These are phyloP conservation scores for Brachionus plicatilis DNA, from an alignment of 1,140 invertebrate genomes.

Conservation along the genomic window DNA sequence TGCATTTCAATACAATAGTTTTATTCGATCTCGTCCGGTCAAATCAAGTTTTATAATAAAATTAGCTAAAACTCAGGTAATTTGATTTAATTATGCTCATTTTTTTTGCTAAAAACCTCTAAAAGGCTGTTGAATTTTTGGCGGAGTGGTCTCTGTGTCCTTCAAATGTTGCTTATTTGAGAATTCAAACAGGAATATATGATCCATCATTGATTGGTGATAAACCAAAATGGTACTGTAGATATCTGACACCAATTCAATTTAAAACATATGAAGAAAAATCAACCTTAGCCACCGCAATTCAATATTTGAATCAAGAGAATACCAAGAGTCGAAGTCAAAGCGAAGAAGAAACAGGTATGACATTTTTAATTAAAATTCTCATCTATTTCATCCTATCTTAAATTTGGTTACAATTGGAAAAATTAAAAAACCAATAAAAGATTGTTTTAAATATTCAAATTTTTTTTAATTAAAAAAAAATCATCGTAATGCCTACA, in stretches of 20 bases:
- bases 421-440: too few relatives aligned
- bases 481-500: too few relatives aligned
- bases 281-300: slow-evolving; percentile 69
- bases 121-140: slow-evolving; percentile 88
- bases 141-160: slow-evolving; percentile 96
- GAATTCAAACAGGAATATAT: slow-evolving; percentile 89
- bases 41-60: slow-evolving; percentile 78
- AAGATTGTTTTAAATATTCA: too few relatives aligned
- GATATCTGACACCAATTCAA: slow-evolving; percentile 62
- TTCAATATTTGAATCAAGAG: slow-evolving; percentile 71
- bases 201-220: slow-evolving; percentile 91
- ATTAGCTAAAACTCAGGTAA: slow-evolving; percentile 74
- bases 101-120: not conserved
- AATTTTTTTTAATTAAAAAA: too few relatives aligned
- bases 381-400: too few relatives aligned
- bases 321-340: slow-evolving; percentile 45
- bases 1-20: slow-evolving; percentile 96
- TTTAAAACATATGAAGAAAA: slow-evolving; percentile 86
- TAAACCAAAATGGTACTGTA: slow-evolving; percentile 79
- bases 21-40: slow-evolving; percentile 78
- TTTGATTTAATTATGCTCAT: not conserved
- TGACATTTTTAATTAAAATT: not conserved
- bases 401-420: too few relatives aligned
- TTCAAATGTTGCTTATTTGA: slow-evolving; percentile 88
- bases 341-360: slow-evolving; percentile 58